A percentile compares a stretch with the other conserved stretches of the same genome.
These are phyloP conservation scores for Tortricodes alternella DNA, from an alignment of 2,888 invertebrate genomes.

Conservation along the genomic window DNA sequence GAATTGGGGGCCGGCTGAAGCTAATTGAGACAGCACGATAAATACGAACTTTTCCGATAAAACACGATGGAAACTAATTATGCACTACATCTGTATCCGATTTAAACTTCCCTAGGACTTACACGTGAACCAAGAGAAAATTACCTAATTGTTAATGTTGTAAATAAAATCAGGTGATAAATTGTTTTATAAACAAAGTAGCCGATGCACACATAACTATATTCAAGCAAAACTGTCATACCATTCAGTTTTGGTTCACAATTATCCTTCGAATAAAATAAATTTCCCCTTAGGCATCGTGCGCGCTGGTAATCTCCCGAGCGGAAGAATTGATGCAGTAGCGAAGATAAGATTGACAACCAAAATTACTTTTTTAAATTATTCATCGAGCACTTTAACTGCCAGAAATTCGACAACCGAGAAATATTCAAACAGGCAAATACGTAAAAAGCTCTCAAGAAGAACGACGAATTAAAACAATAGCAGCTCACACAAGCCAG, in stretches of 20 bases:
- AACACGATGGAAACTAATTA: too few species aligned
- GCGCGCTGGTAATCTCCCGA: neutral
- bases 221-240: too few species aligned
- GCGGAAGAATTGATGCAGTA: conserved; percentile 31
- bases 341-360: conserved; percentile 35
- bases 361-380: conserved; percentile 49
- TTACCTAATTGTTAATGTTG: too few species aligned
- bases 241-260: neutral
- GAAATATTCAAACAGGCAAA: conserved; percentile 57
- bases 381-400: conserved; percentile 49
- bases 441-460: conserved; percentile 45
- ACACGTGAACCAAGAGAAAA: too few species aligned
- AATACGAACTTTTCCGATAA: too few species aligned
- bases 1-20: too few species aligned
- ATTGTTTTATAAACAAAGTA: too few species aligned
- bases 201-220: too few species aligned
- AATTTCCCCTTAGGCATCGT: neutral
- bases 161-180: too few species aligned
- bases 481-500: conserved; percentile 39
- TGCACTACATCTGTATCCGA: too few species aligned
- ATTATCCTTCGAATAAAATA: neutral
- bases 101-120: too few species aligned
- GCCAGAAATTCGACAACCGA: conserved; percentile 38
- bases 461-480: conserved; percentile 41
- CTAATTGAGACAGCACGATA: too few species aligned